Conservation (phyloP, 2,113 vertebrate species). For the Pachypanchax playfairii region DNA sequence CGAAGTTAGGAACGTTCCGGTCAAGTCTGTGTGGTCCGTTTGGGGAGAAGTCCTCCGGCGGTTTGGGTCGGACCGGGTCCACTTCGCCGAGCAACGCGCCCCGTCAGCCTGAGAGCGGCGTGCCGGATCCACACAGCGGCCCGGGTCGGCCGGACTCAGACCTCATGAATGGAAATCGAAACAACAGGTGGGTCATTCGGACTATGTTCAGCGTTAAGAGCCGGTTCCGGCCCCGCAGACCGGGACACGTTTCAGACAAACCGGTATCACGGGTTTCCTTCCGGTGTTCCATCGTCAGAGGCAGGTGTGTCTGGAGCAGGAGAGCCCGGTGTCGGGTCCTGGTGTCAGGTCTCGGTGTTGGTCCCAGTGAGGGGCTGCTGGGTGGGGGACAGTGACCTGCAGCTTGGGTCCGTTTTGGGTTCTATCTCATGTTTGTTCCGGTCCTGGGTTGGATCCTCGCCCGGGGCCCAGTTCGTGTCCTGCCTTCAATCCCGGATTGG, state of each 20-base stretch:
- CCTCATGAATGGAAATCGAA: slow-evolving; percentile 99
- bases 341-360: not conserved
- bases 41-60: not conserved
- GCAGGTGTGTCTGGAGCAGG: slow-evolving; percentile 62
- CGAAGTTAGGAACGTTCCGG: slow-evolving; percentile 1
- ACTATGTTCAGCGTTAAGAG: too few species aligned
- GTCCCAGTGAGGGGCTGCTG: too few species aligned
- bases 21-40: slow-evolving; percentile 38
- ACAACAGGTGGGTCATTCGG: slow-evolving; percentile 84
- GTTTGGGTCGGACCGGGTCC: slow-evolving; percentile 61
- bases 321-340: not conserved
- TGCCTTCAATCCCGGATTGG: too few species aligned
- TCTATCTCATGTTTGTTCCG: too few species aligned
- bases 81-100: slow-evolving; percentile 45
- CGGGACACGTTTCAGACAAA: slow-evolving; percentile 17
- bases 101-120: slow-evolving; percentile 8
- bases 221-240: not conserved
- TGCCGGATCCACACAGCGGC: slow-evolving; percentile 25
- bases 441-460: too few species aligned
- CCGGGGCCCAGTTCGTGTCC: too few species aligned
- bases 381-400: too few species aligned
- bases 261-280: slow-evolving; percentile 43
- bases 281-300: slow-evolving; percentile 48
- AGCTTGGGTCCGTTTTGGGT: too few species aligned
- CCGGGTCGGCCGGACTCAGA: slow-evolving; percentile 82